Evolutionary conservation across 2,113 vertebrate species (phyloP), one percentile per base, ranked within the genome.

Genomic region (Callospermophilus lateralis): DNA sequence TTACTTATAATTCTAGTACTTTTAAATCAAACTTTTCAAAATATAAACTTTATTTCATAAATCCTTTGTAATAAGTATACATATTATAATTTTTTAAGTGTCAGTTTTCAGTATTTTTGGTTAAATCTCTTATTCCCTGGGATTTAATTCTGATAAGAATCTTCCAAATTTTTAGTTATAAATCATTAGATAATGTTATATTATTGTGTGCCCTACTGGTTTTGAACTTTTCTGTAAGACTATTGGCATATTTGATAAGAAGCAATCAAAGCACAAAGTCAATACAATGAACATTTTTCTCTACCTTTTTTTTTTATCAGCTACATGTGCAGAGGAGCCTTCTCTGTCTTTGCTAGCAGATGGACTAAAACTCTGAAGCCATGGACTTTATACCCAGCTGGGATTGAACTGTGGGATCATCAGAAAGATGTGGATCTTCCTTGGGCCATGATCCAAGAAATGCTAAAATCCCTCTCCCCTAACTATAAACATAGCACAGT

Each of bases 281-380:
- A 55, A 53, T 19, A 84, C 8, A 90, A 24, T 34, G 13, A 92
- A 13, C 1, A 93, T 0, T 0, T 45, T 30, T 74, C 12, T 67
- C 7, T 58, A 67, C 22, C 28, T 88, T 73, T 88, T 51, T 51
- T 51, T 51, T 63, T 95, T 96, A 96, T 65, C 77, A 96, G 63
- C 1, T 63, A 73, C 16, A 37, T 32, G 32, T 61, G 20, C 37
- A 74, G 48, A 84, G 26, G 8, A 88, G 26, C 10, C 37, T 80
- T 58, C 17, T 77, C 16, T 63, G 26, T 90, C 17, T 90, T 84
- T 63, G 30, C 9, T 26, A 88, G 51, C 55, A 76, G 68, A 92
- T 6, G 90, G 16, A 80, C 11, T 96, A 51, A 4, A 63, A 22
- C 55, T 68, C 30, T 79, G 42, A 8, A 77, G 6, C 2, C 17